These are phyloP conservation scores for Limulus polyphemus DNA, from an alignment of 2,888 invertebrate species.

Conservation along the genomic window DNA sequence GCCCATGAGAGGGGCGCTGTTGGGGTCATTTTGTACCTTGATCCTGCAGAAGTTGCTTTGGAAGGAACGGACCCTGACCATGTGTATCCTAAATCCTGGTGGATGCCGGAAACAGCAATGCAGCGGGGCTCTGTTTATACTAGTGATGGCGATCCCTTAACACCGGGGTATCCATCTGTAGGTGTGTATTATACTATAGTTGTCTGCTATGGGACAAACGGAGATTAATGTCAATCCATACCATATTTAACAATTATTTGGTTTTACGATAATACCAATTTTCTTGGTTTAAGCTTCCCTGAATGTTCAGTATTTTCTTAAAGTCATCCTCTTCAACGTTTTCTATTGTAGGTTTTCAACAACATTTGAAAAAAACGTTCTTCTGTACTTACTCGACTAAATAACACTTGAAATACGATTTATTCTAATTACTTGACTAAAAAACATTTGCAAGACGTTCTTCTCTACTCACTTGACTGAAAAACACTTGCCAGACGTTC, in stretches of 20 bases:
- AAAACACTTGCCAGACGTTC: too few relatives aligned
- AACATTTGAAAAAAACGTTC: too few relatives aligned
- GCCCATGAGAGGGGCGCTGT: constrained; percentile 34
- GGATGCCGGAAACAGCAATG: constrained; percentile 41
- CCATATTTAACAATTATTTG: neutral
- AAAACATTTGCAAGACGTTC: too few relatives aligned
- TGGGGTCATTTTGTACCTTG: constrained; percentile 39
- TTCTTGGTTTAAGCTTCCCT: too few relatives aligned
- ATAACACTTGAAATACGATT: too few relatives aligned
- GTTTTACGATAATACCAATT: neutral
- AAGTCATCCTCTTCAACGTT: too few relatives aligned
- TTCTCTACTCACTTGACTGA: too few relatives aligned
- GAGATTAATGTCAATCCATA: neutral
- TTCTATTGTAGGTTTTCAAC: too few relatives aligned
- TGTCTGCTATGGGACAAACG: neutral
- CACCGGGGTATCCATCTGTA: constrained; percentile 42
- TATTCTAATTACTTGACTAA: too few relatives aligned
- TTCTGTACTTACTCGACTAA: too few relatives aligned
- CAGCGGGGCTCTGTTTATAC: constrained; percentile 38
- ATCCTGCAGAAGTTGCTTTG: constrained; percentile 36
- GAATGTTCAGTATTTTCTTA: too few relatives aligned
- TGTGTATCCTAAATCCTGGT: constrained; percentile 34
- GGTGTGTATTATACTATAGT: constrained; percentile 30
- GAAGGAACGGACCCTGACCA: constrained; percentile 24
- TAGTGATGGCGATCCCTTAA: constrained; percentile 41